Evolutionary conservation across 2,888 invertebrate species (phyloP), one percentile per base, ranked within the genome.

Genomic region (Sylvicola cinctus): DNA sequence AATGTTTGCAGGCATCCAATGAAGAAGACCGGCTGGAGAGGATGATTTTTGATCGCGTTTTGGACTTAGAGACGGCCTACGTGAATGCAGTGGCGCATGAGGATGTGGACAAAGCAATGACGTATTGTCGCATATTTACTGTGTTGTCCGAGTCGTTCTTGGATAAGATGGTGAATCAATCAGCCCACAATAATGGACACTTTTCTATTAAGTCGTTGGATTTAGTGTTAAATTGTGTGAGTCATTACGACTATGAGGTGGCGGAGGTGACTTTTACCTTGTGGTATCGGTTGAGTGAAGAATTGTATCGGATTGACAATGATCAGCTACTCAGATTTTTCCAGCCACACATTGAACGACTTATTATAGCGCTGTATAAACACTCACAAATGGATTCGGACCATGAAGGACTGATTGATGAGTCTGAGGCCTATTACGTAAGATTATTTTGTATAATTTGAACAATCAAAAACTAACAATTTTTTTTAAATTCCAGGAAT

Each of bases 301-400:
- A 83, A 47, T 63, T 98, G 4, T 96, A 93, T 55, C 79, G 85
- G 46, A 74, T 75, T 42, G 80, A 90, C 51, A 76, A 73, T 46
- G 76, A 81, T 45, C 68, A 73, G 1, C 53, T 87, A n/a, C 84
- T 80, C 2, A 68, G 70, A 32, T 60, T 78, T 25, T 96, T 95
- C 55, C 74, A 77, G 49, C 91, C 93, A 0, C 84, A 90, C 51
- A 73, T 95, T 37, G 85, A 90, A 57, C 66, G 90, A 45, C 61
- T 95, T n/a, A 75, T 95, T 6, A 74, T 77, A 34, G 83, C 87
- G 0, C 62, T 98, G 7, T 88, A 85, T 43, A 67, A 80, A 37
- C 96, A 96, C 54, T 88, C 91, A 47, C 91, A 93, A 61, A 84
- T 93, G 63, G 96, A 98, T 48, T 77, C 88, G 0, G 96, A 96